Evolutionary conservation across 2,797 vertebrate species (phyloP), one percentile per base, ranked within the genome.

Genomic region (Harpagifer antarcticus): DNA sequence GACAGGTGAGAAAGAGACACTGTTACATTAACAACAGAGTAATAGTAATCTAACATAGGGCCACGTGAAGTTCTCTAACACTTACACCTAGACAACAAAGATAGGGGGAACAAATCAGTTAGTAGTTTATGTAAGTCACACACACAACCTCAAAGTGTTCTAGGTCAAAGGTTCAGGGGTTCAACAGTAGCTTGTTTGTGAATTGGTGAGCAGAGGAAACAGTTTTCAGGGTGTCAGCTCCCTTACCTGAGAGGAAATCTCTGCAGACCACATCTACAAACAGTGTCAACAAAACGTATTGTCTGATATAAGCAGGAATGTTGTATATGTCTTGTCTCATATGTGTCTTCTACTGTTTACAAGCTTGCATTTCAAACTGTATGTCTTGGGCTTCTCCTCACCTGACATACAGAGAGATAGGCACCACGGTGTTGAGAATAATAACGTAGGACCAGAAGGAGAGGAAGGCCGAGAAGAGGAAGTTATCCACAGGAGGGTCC

Each of bases 391-490:
- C n/a, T n/a, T 47, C 15, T 31, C 63, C 91, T 74, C 90, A 98
- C 97, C 97, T 99, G 87, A 99, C 97, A 3, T 99, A 99, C 12
- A 99, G 96, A 0, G 97, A 98, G 77, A 99, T 99, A 86, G 97
- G 97, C 92, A 98, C 97, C 27, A 99, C 97, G 1, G 97, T 99
- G 94, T 98, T 99, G 82, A 99, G 97, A 86, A 99, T 98, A 94
- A 98, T 98, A 92, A 98, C 94, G 59, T 98, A 98, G 58, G 97
- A 98, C 97, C 97, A 98, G 93, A 99, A 99, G 74, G 97, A 97
- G 78, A 98, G 96, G 90, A 98, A 97, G 86, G 96, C 97, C 0
- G 97, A 98, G 90, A 98, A 97, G 68, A 96, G 88, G 91, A 96
- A 97, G 92, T 95, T 97, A 91, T 97, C 94, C 7, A 98, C 96